Evolutionary conservation across 2,888 invertebrate genomes (phyloP).

Genomic region (Agelastica alni): DNA sequence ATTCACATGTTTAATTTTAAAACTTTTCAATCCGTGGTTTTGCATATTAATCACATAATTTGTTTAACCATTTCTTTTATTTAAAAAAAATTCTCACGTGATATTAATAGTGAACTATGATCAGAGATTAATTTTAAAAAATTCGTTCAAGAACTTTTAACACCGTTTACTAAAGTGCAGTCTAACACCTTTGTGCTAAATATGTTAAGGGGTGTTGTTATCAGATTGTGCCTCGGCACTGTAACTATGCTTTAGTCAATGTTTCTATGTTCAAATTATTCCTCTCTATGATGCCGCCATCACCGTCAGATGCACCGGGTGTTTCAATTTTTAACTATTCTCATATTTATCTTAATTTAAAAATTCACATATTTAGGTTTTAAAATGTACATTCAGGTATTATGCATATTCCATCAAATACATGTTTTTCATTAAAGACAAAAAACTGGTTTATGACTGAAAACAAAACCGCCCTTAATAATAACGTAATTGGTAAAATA

Average conservation of each 20-base stretch:
- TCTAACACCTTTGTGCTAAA: conserved; percentile 41
- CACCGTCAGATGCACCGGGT: conserved; percentile 34
- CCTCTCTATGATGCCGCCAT: conserved; percentile 34
- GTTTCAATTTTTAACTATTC: conserved; percentile 15
- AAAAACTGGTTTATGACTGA: too few relatives aligned
- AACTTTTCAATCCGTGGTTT: too few relatives aligned
- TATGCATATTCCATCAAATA: too few relatives aligned
- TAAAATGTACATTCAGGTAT: too few relatives aligned
- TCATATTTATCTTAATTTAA: too few relatives aligned
- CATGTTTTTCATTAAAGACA: too few relatives aligned
- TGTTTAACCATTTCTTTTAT: too few relatives aligned
- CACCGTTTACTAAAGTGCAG: conserved; percentile 25
- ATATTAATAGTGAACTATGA: conserved; percentile 3
- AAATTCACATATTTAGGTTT: too few relatives aligned
- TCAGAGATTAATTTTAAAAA: conserved; percentile 9
- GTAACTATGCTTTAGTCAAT: conserved; percentile 47
- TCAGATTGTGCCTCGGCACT: conserved; percentile 35
- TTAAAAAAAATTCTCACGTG: too few relatives aligned
- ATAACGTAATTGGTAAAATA: not conserved
- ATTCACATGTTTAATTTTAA: too few relatives aligned
- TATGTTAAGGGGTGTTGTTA: conserved; percentile 28
- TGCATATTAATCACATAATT: too few relatives aligned
- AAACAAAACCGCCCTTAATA: too few relatives aligned
- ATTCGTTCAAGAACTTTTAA: conserved; percentile 16
- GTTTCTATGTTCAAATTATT: conserved; percentile 41